Base-by-base conservation (phyloP, 2,888 invertebrate species). In the Meloe dianella region DNA sequence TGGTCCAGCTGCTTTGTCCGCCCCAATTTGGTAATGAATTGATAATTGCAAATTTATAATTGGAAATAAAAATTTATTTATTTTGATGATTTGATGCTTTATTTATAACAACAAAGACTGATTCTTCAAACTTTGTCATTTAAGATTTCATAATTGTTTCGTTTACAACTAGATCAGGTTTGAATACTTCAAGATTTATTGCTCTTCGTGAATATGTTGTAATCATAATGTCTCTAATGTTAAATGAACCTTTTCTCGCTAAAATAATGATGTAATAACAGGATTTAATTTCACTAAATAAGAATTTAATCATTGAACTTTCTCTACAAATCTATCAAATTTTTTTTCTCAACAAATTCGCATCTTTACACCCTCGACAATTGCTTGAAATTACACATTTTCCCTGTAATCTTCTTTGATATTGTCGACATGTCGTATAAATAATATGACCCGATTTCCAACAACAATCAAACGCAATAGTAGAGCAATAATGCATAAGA, bases 61-160 rank as follows among this genome's bases (percentile, higher is more conserved):
- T 47, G 47, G 47, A 22, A 47, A 47, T 47, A 47, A 47, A 47
- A 9, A 20, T 47, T 47, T 47, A 47, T 47, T 22, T 47, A 47
- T 20, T 47, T 20, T 47, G 41, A 6, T 41, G 5, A 17, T 38
- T 7, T 8, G 8, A 10, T 47, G 47, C 20, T 47, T 47, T 47
- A 47, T 47, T 20, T n/a, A n/a, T 41, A 17, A 1, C 5, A 17
- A n/a, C 17, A 4, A 3, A 27, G 2, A 4, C 4, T 27, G 27
- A 27, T 27, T 27, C 27, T 27, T 27, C 4, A 3, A 17, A 17
- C 1, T 41, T 41, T 17, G n/a, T 12, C 5, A 17, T n/a, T 41
- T 5, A 17, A 35, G 2, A n/a, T 41, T 41, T 17, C 38, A n/a
- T 41, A 41, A 38, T 38, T 38, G 38, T 41, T 41, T 41, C n/a